phyloP scores from a whole-genome alignment of 1,140 invertebrate genomes.

The Magallana gigas region DNA sequence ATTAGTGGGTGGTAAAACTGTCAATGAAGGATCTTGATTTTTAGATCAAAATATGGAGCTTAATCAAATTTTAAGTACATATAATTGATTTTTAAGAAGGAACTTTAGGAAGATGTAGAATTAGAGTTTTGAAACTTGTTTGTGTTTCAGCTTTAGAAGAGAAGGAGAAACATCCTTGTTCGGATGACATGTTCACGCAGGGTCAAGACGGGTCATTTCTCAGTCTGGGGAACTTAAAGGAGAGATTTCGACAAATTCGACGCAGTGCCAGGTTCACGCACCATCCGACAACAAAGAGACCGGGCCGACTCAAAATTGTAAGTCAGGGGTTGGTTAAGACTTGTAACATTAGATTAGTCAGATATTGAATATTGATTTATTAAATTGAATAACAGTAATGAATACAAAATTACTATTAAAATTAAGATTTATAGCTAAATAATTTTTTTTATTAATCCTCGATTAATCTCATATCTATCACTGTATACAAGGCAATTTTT shows the following conservation, averaged over 20 bases:
- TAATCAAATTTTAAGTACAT: too few relatives aligned
- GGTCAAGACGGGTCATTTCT: constrained; percentile 51
- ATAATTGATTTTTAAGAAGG: too few relatives aligned
- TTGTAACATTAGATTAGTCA: too few relatives aligned
- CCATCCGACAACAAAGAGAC: constrained; percentile 58
- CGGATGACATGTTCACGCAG: constrained; percentile 41
- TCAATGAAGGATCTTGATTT: too few relatives aligned
- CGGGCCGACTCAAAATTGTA: constrained; percentile 63
- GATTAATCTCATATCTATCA: too few relatives aligned
- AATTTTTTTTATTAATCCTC: not conserved
- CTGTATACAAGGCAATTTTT: too few relatives aligned
- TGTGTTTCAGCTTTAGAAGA: constrained; percentile 32
- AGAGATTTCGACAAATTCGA: constrained; percentile 69
- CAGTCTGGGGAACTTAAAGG: constrained; percentile 62
- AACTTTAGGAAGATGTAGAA: too few relatives aligned
- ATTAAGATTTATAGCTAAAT: not conserved
- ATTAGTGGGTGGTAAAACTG: too few relatives aligned
- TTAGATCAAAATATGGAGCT: too few relatives aligned
- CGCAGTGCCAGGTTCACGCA: constrained; percentile 62
- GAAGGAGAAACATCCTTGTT: constrained; percentile 32
- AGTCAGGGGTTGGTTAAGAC: not conserved
- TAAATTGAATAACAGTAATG: not conserved
- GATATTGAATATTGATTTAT: too few relatives aligned
- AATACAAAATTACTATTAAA: not conserved
- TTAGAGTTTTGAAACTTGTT: too few relatives aligned